Base-by-base conservation (phyloP, 2,888 invertebrate genomes). In the Cosmorhoe ocellata region DNA sequence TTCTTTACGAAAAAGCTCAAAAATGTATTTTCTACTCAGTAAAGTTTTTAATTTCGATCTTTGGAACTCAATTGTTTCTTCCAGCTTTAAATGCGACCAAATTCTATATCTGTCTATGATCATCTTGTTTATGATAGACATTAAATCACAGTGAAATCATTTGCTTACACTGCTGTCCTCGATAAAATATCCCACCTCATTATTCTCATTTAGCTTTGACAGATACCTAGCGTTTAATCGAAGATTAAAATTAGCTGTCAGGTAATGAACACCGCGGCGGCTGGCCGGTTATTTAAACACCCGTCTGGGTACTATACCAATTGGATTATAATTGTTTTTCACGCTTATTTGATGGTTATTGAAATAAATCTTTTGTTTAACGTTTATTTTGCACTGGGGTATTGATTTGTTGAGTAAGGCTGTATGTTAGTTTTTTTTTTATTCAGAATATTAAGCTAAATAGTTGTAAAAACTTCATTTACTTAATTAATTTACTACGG, bases 261-360 rank as follows among this genome's bases (percentile, higher is more conserved):
- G 76, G 69, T 81, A 79, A 80, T 79, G 77, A 78, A 73, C 56
- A 48, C 67, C 39, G 48, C 63, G 70, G 71, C 66, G 62, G 67
- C 68, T 61, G 61, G 66, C 60, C 67, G 62, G 74, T 83, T 81
- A 79, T 86, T 84, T 82, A 85, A 71, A 68, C 70, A 71, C 69
- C 65, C 64, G 65, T 64, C 69, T 64, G 71, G 65, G 61, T 76
- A 76, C 75, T 68, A 71, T 70, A 74, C 76, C 78, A 78, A 80
- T 81, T 73, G 76, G 73, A 76, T 82, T 79, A 75, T 88, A 88
- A 88, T 88, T 87, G 84, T 84, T 84, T 87, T 87, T 85, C 87
- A 88, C 85, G 87, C 82, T 84, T 79, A 84, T 86, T 83, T 81
- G 62, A 67, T 64, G 67, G 69, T 79, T 80, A 85, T 88, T 85